A percentile compares a stretch with the other conserved stretches of the same genome.
phyloP scores from a whole-genome alignment of 2,797 vertebrate species.

The Neosilurus hyrtlii region DNA sequence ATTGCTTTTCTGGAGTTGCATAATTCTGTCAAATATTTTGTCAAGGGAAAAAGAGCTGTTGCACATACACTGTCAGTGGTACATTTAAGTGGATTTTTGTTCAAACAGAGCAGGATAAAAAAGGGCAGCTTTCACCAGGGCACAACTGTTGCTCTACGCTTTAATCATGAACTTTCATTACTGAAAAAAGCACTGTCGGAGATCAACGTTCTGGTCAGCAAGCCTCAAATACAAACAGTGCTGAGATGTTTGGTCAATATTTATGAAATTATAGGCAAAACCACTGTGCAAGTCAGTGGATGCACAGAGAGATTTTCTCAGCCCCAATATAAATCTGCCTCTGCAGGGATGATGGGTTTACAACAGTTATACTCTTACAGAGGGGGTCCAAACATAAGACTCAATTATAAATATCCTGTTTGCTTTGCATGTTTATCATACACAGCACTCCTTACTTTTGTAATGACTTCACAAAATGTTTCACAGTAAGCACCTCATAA shows the following conservation, averaged over 20 bases:
- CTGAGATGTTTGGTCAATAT: background rate
- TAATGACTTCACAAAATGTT: background rate
- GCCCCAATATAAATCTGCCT: background rate
- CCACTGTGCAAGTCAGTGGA: background rate
- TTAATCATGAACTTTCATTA: constrained; percentile 40
- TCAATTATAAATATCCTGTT: background rate
- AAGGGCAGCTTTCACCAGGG: constrained; percentile 18
- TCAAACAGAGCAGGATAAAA: constrained; percentile 36
- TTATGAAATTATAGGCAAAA: constrained; percentile 4
- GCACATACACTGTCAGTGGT: constrained; percentile 14
- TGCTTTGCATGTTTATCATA: background rate
- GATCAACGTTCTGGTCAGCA: constrained; percentile 21
- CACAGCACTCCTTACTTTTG: background rate
- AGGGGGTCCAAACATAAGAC: background rate
- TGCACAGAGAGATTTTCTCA: background rate
- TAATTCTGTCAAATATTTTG: constrained; percentile 43
- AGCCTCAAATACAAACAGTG: constrained; percentile 25
- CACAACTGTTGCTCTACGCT: constrained; percentile 29
- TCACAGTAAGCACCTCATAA: background rate
- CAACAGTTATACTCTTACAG: background rate
- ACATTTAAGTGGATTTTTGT: constrained; percentile 19
- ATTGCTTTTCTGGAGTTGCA: constrained; percentile 39
- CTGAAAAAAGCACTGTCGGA: constrained; percentile 17
- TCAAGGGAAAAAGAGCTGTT: constrained; percentile 31
- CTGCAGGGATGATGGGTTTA: background rate